Evolutionary conservation across 2,113 vertebrate genomes (phyloP).

Genomic region (Maccullochella peelii): DNA sequence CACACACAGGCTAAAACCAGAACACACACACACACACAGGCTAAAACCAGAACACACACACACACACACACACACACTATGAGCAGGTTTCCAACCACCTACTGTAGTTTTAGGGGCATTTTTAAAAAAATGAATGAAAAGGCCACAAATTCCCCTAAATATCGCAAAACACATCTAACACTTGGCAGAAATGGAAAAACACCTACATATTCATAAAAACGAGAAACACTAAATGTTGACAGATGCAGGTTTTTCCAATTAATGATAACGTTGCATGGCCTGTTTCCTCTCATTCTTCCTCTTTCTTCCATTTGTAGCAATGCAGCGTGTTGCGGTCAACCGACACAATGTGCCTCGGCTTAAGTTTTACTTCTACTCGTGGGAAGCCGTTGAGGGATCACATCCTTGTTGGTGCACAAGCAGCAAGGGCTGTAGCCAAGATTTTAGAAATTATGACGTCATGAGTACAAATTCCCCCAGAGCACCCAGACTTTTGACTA

Average conservation of each 20-base stretch:
- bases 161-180: neutral
- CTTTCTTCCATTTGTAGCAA: too few species aligned
- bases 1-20: neutral
- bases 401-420: too few species aligned
- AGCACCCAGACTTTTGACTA: too few species aligned
- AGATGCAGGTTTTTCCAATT: slow-evolving; percentile 19
- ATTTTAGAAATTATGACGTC: too few species aligned
- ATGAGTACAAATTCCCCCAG: too few species aligned
- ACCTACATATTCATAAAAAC: neutral
- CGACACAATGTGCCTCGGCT: too few species aligned
- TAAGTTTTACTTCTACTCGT: too few species aligned
- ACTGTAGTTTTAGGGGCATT: neutral
- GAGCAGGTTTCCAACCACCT: slow-evolving; percentile 1
- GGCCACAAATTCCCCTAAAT: neutral
- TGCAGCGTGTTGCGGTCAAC: neutral
- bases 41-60: neutral
- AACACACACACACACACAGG: neutral
- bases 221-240: neutral
- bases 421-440: too few species aligned
- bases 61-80: neutral
- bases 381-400: too few species aligned
- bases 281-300: neutral
- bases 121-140: neutral
- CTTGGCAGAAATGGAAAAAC: neutral
- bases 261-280: neutral